A percentile compares a stretch with the other conserved stretches of the same genome.
Evolutionary conservation across 1,140 invertebrate genomes (phyloP).

Genomic region (Lepidurus packardi): DNA sequence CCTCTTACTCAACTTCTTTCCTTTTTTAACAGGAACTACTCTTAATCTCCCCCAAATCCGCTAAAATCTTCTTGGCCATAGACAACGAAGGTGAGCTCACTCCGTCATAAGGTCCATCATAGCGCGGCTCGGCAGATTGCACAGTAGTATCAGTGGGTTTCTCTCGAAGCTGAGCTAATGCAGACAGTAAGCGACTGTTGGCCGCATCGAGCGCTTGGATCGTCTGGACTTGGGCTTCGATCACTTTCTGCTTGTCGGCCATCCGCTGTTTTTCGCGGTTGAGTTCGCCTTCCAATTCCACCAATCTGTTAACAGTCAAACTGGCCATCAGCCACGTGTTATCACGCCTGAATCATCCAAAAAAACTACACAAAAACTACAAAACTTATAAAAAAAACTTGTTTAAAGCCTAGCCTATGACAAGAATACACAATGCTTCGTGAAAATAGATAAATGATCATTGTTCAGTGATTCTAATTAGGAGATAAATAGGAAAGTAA

Average conservation of each 20-base stretch:
- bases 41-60: conserved; percentile 34
- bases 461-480: too few relatives aligned
- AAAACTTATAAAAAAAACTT: conserved; percentile 30
- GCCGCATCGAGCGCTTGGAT: conserved; percentile 75
- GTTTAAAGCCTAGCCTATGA: background rate
- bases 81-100: conserved; percentile 28
- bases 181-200: conserved; percentile 68
- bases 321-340: conserved; percentile 13
- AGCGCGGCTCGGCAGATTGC: background rate
- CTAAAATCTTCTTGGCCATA: conserved; percentile 31
- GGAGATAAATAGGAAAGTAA: too few relatives aligned
- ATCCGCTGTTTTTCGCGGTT: conserved; percentile 79
- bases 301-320: conserved; percentile 55
- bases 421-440: background rate
- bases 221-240: conserved; percentile 82
- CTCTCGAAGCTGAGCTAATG: conserved; percentile 59
- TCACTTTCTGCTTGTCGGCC: conserved; percentile 82
- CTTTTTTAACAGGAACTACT: conserved; percentile 35
- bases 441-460: too few relatives aligned
- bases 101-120: background rate
- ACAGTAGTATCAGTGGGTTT: conserved; percentile 29
- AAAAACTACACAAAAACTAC: background rate
- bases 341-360: background rate
- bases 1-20: background rate
- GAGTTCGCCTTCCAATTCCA: conserved; percentile 81